These are phyloP conservation scores for Valencia hispanica DNA, from an alignment of 2,797 vertebrate genomes.

Conservation along the genomic window DNA sequence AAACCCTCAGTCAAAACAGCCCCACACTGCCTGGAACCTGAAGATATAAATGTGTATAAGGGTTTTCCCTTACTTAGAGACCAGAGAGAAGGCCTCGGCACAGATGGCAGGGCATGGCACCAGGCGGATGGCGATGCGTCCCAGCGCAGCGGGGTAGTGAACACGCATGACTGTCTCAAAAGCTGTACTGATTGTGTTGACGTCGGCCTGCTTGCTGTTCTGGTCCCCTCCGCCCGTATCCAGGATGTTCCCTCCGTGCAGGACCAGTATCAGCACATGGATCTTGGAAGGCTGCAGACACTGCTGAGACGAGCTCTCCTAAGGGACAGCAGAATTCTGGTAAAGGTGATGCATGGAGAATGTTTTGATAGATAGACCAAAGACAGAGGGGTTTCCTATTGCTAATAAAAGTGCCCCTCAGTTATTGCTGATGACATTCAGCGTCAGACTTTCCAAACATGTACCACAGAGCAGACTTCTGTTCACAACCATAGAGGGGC, in stretches of 20 bases:
- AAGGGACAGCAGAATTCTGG: constrained; percentile 8
- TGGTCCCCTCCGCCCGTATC: constrained; percentile 92
- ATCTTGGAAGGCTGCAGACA: constrained; percentile 88
- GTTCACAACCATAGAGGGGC: constrained; percentile 45
- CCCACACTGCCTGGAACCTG: neutral
- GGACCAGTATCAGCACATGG: constrained; percentile 91
- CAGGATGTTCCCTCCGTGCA: constrained; percentile 98
- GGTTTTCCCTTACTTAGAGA: constrained; percentile 89
- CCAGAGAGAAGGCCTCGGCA: constrained; percentile 92
- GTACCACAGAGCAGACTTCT: constrained; percentile 40
- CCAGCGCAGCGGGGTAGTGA: constrained; percentile 94
- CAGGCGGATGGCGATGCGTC: constrained; percentile 91
- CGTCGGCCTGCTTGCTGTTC: constrained; percentile 93
- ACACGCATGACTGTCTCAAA: constrained; percentile 95
- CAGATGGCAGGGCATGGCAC: constrained; percentile 97
- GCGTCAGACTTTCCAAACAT: constrained; percentile 32
- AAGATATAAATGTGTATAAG: constrained; percentile 4
- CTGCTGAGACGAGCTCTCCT: constrained; percentile 88
- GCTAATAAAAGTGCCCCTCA: constrained; percentile 20
- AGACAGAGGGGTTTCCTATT: constrained; percentile 37
- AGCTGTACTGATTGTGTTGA: constrained; percentile 91
- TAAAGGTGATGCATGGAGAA: neutral
- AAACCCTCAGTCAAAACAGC: constrained; percentile 3
- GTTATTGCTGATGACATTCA: constrained; percentile 16
- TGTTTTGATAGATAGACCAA: constrained; percentile 4